These are phyloP conservation scores for Ectemnius cavifrons DNA, from an alignment of 2,888 invertebrate genomes.

Conservation along the genomic window DNA sequence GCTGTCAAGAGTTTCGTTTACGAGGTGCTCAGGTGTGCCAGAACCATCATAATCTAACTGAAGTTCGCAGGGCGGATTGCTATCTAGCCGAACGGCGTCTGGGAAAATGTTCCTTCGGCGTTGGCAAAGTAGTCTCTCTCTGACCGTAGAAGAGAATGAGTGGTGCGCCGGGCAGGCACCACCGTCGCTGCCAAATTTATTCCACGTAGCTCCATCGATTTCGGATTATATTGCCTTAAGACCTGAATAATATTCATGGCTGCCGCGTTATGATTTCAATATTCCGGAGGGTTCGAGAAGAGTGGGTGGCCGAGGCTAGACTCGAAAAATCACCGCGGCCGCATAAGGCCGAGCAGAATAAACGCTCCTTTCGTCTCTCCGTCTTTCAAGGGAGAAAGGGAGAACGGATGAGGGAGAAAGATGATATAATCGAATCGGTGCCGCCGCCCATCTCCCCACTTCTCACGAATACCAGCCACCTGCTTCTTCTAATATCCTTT, in stretches of 20 bases:
- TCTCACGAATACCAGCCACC: constrained; percentile 34
- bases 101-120: not conserved
- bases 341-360: constrained; percentile 58
- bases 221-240: constrained; percentile 74
- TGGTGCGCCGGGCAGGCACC: constrained; percentile 14
- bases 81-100: constrained; percentile 13
- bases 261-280: constrained; percentile 74
- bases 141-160: constrained; percentile 18
- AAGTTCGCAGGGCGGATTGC: constrained; percentile 38
- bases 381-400: not conserved
- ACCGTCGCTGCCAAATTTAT: constrained; percentile 67
- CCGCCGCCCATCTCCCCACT: constrained; percentile 16
- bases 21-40: constrained; percentile 52
- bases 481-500: constrained; percentile 23
- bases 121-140: not conserved
- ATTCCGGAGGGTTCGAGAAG: constrained; percentile 53
- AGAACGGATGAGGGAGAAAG: not conserved
- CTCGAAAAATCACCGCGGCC: constrained; percentile 68
- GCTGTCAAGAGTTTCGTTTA: constrained; percentile 13
- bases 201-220: constrained; percentile 73
- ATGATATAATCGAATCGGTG: constrained; percentile 61
- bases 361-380: constrained; percentile 50
- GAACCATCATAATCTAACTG: constrained; percentile 52
- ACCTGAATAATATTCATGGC: constrained; percentile 76
- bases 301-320: constrained; percentile 40